These are phyloP conservation scores for Falco berigora DNA, from an alignment of 2,797 vertebrate species.

Conservation along the genomic window DNA sequence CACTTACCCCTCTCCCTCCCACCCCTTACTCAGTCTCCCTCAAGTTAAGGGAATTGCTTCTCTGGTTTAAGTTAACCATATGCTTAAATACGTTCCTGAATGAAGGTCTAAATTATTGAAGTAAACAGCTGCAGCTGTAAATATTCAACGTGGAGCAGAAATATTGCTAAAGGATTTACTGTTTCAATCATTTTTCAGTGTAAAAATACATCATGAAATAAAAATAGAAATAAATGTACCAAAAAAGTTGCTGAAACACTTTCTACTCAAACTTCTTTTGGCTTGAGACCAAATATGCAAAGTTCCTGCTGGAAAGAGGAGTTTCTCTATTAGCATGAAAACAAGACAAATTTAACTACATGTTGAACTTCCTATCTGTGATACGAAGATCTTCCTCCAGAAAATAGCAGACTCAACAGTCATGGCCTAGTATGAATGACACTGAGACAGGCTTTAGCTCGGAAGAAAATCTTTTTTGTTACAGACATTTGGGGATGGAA, in stretches of 20 bases:
- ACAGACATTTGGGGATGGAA: neutral
- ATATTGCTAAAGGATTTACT: neutral
- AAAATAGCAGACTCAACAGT: neutral
- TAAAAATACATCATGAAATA: neutral
- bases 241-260: conserved; percentile 5
- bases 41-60: neutral
- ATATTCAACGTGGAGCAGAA: neutral
- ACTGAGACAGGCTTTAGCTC: neutral
- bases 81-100: neutral
- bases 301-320: conserved; percentile 1
- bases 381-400: neutral
- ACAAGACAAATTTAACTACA: neutral
- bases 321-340: neutral
- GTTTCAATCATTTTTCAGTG: neutral
- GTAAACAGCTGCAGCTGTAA: conserved; percentile 44
- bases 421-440: neutral
- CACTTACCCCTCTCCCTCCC: neutral
- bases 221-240: conserved; percentile 8
- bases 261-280: neutral
- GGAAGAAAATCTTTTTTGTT: neutral
- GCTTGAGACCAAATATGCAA: neutral
- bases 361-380: neutral
- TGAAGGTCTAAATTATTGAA: neutral
- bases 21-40: neutral
- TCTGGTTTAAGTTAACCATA: conserved; percentile 30